These are phyloP conservation scores for Drosophila pseudotalamancana DNA, from an alignment of 2,888 invertebrate genomes.

Conservation along the genomic window DNA sequence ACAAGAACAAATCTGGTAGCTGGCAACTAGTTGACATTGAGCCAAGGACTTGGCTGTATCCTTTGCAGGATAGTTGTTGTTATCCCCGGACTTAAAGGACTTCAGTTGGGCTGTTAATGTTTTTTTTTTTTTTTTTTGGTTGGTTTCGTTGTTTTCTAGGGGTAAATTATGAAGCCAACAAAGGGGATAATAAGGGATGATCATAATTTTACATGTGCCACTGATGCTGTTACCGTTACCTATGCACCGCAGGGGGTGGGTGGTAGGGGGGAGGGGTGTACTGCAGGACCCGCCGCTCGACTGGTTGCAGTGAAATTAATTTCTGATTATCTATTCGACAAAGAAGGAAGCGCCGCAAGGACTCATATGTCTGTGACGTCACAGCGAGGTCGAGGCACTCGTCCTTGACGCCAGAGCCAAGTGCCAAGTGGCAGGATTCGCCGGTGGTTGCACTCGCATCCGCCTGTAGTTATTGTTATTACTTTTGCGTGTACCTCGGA, in stretches of 20 bases:
- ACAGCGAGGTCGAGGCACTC: slow-evolving; percentile 42
- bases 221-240: slow-evolving; percentile 28
- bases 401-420: slow-evolving; percentile 67
- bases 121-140: slow-evolving; percentile 29
- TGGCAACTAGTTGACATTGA: slow-evolving; percentile 33
- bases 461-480: slow-evolving; percentile 67
- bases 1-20: slow-evolving; percentile 16
- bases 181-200: slow-evolving; percentile 81
- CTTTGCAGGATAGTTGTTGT: slow-evolving; percentile 41
- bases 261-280: not conserved
- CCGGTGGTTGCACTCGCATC: slow-evolving; percentile 44
- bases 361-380: slow-evolving; percentile 75
- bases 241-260: slow-evolving; percentile 45
- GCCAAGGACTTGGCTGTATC: slow-evolving; percentile 38
- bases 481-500: slow-evolving; percentile 65
- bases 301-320: slow-evolving; percentile 82
- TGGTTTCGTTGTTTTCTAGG: slow-evolving; percentile 9
- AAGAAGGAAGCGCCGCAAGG: no score
- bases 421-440: slow-evolving; percentile 65
- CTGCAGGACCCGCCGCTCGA: not conserved
- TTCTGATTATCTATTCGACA: slow-evolving; percentile 84
- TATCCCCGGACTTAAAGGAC: slow-evolving; percentile 49
- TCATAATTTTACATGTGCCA: slow-evolving; percentile 76
- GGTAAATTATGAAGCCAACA: slow-evolving; percentile 75
- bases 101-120: slow-evolving; percentile 47